Evolutionary conservation across 37 sponge, comb jelly and placozoan species (phyloP).

Genomic region (Chondrosia reniformis): DNA sequence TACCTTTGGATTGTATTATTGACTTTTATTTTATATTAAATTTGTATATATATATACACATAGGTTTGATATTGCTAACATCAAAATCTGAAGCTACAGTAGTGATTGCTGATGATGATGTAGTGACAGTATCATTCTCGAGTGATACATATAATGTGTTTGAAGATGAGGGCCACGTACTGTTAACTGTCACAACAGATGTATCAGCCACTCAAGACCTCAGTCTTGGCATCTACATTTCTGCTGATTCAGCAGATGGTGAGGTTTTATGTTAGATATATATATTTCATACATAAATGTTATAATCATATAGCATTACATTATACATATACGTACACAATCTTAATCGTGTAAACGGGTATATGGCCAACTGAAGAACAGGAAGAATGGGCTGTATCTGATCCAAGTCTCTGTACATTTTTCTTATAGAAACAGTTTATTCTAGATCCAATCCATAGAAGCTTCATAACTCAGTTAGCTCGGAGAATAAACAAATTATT

Average conservation of each 20-base stretch:
- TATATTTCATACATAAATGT: background rate
- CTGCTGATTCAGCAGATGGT: background rate
- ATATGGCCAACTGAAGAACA: too few relatives aligned
- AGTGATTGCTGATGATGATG: background rate
- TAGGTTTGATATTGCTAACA: background rate
- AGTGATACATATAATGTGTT: background rate
- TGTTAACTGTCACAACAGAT: background rate
- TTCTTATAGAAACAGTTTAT: too few relatives aligned
- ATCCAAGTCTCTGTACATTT: too few relatives aligned
- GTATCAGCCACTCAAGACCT: background rate
- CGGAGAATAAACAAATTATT: too few relatives aligned
- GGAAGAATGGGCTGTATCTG: too few relatives aligned
- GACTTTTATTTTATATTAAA: too few relatives aligned
- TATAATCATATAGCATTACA: background rate
- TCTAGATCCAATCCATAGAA: too few relatives aligned
- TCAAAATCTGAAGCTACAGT: background rate
- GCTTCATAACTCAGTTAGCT: too few relatives aligned
- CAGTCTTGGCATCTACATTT: background rate
- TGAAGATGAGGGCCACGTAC: background rate
- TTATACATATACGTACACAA: background rate
- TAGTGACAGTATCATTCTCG: slow-evolving; percentile 24
- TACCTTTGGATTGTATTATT: too few relatives aligned
- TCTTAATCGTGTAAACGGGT: too few relatives aligned
- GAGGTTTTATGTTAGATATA: background rate
- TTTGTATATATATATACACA: too few relatives aligned